Evolutionary conservation across 1,140 invertebrate species (phyloP).

Genomic region (Laodelphax striatellus): DNA sequence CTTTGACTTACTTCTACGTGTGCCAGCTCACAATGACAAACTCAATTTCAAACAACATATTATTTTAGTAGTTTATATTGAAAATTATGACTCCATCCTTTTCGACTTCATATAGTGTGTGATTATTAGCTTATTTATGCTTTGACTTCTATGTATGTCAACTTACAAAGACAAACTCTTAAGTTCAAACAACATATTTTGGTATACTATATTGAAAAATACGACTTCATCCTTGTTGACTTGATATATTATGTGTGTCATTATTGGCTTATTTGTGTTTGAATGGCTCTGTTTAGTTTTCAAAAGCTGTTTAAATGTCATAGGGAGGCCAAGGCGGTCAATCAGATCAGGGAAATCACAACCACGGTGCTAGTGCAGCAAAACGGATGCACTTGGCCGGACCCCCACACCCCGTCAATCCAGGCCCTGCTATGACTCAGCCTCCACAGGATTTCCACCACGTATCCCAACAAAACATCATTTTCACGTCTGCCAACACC

Average conservation of each 20-base stretch:
- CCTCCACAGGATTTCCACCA: conserved; percentile 23
- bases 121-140: too few species aligned
- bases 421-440: conserved; percentile 26
- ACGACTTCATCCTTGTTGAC: too few species aligned
- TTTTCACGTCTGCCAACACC: conserved; percentile 18
- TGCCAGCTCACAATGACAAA: too few species aligned
- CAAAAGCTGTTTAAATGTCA: conserved; percentile 4
- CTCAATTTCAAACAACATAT: too few species aligned
- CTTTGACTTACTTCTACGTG: too few species aligned
- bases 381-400: conserved; percentile 44
- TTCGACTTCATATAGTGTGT: too few species aligned
- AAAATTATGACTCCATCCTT: too few species aligned
- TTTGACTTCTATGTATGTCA: too few species aligned
- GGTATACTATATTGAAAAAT: too few species aligned
- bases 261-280: background rate
- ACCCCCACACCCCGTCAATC: conserved; percentile 30
- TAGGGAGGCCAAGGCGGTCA: conserved; percentile 23
- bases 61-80: too few species aligned
- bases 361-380: conserved; percentile 40
- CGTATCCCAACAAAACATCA: conserved; percentile 25
- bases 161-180: too few species aligned
- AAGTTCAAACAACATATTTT: too few species aligned
- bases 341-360: conserved; percentile 26
- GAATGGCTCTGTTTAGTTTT: conserved; percentile 3
- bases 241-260: background rate